Evolutionary conservation across 64 coral and sea anemone genomes (phyloP).

Genomic region (Astreopora myriophthalma): DNA sequence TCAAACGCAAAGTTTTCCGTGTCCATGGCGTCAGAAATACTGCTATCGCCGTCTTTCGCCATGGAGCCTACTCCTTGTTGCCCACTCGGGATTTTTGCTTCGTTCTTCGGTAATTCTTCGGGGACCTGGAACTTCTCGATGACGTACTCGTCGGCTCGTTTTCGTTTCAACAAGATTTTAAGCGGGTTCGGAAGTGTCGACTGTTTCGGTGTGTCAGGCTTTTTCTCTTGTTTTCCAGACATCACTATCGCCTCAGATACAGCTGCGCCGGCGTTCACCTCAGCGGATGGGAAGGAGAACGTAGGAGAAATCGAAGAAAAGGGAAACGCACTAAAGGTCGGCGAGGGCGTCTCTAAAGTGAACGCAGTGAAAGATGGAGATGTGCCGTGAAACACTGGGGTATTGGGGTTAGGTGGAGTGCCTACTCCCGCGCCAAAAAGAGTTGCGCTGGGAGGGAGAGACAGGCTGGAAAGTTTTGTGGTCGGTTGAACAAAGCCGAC

Average conservation of each 20-base stretch:
- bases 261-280: constrained; percentile 18
- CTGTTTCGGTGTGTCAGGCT: constrained; percentile 74
- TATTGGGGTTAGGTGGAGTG: constrained; percentile 81
- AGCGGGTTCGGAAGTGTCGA: constrained; percentile 70
- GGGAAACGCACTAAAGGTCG: constrained; percentile 78
- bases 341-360: constrained; percentile 83
- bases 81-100: neutral
- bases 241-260: neutral
- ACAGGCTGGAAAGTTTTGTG: constrained; percentile 68
- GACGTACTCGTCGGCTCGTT: constrained; percentile 90
- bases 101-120: constrained; percentile 39
- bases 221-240: constrained; percentile 69
- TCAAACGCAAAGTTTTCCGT: constrained; percentile 17
- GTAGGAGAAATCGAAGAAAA: constrained; percentile 87
- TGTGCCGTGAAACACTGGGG: constrained; percentile 64
- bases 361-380: constrained; percentile 77
- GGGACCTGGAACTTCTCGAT: constrained; percentile 76
- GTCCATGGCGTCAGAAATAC: neutral
- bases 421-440: constrained; percentile 57
- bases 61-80: neutral
- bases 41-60: constrained; percentile 47
- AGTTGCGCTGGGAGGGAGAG: constrained; percentile 68
- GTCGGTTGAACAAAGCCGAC: neutral
- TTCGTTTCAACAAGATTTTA: constrained; percentile 78
- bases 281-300: constrained; percentile 71